A percentile compares a stretch with the other conserved stretches of the same genome.
phyloP scores from a whole-genome alignment of 1,140 invertebrate species.

The Episyrphus balteatus region DNA sequence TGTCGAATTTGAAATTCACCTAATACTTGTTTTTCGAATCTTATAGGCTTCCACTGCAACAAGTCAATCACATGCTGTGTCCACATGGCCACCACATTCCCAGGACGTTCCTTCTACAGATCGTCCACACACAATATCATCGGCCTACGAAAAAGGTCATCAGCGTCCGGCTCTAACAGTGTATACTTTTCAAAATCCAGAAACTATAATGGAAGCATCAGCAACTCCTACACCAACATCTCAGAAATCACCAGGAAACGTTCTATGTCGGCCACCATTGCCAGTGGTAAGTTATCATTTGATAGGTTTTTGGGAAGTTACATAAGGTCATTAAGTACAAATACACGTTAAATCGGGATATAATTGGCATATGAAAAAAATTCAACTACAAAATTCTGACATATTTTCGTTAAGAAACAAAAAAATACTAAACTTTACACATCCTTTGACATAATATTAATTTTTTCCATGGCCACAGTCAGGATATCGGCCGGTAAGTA shows the following conservation, averaged over 20 bases:
- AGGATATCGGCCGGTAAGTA: too few relatives aligned
- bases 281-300: constrained; percentile 43
- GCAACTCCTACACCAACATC: constrained; percentile 25
- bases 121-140: constrained; percentile 86
- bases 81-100: constrained; percentile 38
- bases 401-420: too few relatives aligned
- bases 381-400: too few relatives aligned
- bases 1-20: background rate
- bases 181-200: constrained; percentile 75
- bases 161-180: constrained; percentile 75
- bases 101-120: constrained; percentile 64
- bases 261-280: constrained; percentile 43
- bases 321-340: too few relatives aligned
- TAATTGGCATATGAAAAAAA: too few relatives aligned
- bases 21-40: background rate
- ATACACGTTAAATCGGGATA: too few relatives aligned
- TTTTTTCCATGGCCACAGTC: too few relatives aligned
- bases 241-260: constrained; percentile 31
- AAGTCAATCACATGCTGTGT: constrained; percentile 32
- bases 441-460: too few relatives aligned
- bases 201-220: constrained; percentile 40
- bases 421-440: too few relatives aligned
- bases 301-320: background rate
- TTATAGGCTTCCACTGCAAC: constrained; percentile 28
- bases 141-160: constrained; percentile 78